A percentile compares a stretch with the other conserved stretches of the same genome.
Conservation (phyloP, 2,888 invertebrate species). For the Agrenia bidenticulata region DNA sequence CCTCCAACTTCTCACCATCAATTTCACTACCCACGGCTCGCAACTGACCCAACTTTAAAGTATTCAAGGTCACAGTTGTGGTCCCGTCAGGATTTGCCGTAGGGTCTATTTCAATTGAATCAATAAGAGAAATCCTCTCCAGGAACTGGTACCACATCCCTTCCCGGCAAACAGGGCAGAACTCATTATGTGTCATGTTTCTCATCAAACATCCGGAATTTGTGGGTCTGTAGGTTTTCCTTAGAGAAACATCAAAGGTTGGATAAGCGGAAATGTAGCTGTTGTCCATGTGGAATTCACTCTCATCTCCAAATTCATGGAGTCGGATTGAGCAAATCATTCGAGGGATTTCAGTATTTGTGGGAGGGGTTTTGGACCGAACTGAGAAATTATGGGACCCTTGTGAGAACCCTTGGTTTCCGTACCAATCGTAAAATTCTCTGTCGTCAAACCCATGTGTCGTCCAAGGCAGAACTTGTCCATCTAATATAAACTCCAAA, state of each 20-base stretch:
- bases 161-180: slow-evolving; percentile 48
- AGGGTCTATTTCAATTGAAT: slow-evolving; percentile 31
- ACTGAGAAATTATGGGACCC: slow-evolving; percentile 42
- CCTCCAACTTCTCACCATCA: slow-evolving; percentile 35
- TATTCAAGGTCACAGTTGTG: slow-evolving; percentile 29
- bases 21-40: slow-evolving; percentile 40
- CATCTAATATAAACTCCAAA: slow-evolving; percentile 34
- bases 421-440: slow-evolving; percentile 42
- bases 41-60: slow-evolving; percentile 42
- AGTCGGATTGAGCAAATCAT: slow-evolving; percentile 46
- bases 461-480: slow-evolving; percentile 35
- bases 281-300: slow-evolving; percentile 29
- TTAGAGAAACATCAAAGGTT: slow-evolving; percentile 32
- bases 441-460: slow-evolving; percentile 34
- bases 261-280: slow-evolving; percentile 44
- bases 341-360: slow-evolving; percentile 43
- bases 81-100: slow-evolving; percentile 21
- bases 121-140: slow-evolving; percentile 45
- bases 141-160: slow-evolving; percentile 50
- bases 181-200: slow-evolving; percentile 42
- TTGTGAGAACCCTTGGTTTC: slow-evolving; percentile 25
- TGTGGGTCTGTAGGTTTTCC: slow-evolving; percentile 43
- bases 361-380: slow-evolving; percentile 39
- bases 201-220: slow-evolving; percentile 50
- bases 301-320: slow-evolving; percentile 43